Conservation (phyloP, 1,140 invertebrate genomes). For the Plutomurus gul region DNA sequence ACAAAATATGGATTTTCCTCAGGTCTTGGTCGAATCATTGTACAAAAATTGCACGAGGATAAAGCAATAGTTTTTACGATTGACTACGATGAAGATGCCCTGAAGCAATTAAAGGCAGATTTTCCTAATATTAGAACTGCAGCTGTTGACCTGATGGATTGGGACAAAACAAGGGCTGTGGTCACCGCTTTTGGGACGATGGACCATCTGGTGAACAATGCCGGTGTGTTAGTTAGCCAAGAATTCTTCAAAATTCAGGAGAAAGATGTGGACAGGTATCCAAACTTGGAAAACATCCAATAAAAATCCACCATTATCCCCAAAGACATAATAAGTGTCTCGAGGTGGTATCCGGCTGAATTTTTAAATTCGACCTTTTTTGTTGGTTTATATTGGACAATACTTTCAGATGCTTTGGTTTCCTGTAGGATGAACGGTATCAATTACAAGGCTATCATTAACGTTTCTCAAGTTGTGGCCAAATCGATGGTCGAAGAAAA, state of each 20-base stretch:
- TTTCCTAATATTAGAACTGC: background rate
- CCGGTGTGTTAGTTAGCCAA: background rate
- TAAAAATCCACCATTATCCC: no score
- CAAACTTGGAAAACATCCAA: no score
- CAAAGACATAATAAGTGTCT: no score
- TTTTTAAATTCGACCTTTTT: no score
- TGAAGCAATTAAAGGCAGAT: background rate
- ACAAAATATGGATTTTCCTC: no score
- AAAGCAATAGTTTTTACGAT: background rate
- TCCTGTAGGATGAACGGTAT: background rate
- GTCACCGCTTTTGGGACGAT: background rate
- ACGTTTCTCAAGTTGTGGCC: constrained; percentile 3
- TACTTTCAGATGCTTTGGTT: no score
- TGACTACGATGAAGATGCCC: background rate
- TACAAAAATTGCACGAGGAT: background rate
- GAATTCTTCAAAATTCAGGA: background rate
- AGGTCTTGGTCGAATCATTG: background rate
- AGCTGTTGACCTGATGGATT: background rate
- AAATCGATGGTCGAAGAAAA: background rate
- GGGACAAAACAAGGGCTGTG: background rate
- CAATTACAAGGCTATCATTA: background rate
- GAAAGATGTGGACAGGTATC: background rate
- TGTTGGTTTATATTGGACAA: no score
- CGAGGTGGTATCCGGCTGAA: no score
- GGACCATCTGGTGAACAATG: background rate